A percentile compares a stretch with the other conserved stretches of the same genome.
Evolutionary conservation across 2,888 invertebrate species (phyloP).

Genomic region (Polietes domitor): DNA sequence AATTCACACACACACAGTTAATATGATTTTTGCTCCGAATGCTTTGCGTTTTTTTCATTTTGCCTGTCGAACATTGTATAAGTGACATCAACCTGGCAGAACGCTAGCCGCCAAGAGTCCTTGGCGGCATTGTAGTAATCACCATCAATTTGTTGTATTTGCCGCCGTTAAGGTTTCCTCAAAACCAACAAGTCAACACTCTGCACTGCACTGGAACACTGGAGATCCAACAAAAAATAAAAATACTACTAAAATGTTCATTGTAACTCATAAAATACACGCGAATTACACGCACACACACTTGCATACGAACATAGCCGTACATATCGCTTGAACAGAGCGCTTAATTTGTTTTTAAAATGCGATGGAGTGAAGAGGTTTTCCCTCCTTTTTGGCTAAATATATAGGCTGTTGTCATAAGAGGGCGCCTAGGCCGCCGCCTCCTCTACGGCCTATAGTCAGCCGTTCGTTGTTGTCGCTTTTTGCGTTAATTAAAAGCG

Average conservation of each 20-base stretch:
- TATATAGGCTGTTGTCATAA: slow-evolving; percentile 30
- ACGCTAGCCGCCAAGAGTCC: slow-evolving; percentile 10
- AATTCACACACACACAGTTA: slow-evolving; percentile 6
- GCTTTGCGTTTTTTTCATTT: not conserved
- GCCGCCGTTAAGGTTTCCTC: not conserved
- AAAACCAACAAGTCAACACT: not conserved
- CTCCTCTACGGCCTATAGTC: slow-evolving; percentile 12
- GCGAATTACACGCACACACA: slow-evolving; percentile 21
- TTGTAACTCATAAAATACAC: slow-evolving; percentile 29
- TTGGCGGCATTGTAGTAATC: slow-evolving; percentile 21
- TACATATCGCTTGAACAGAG: too few relatives aligned
- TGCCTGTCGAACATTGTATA: not conserved
- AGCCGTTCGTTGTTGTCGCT: slow-evolving; percentile 17
- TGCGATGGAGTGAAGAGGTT: not conserved
- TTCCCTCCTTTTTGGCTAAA: not conserved
- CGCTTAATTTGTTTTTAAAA: not conserved
- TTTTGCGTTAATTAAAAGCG: slow-evolving; percentile 59
- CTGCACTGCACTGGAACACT: too few relatives aligned
- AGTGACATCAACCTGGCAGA: slow-evolving; percentile 39
- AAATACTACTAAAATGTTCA: slow-evolving; percentile 3
- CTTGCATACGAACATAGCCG: not conserved
- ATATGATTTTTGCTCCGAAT: not conserved
- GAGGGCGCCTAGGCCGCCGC: slow-evolving; percentile 32
- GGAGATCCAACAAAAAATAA: not conserved
- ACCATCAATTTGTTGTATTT: not conserved